These are phyloP conservation scores for Hystrix brachyura DNA, from an alignment of 2,113 vertebrate genomes.

Conservation along the genomic window DNA sequence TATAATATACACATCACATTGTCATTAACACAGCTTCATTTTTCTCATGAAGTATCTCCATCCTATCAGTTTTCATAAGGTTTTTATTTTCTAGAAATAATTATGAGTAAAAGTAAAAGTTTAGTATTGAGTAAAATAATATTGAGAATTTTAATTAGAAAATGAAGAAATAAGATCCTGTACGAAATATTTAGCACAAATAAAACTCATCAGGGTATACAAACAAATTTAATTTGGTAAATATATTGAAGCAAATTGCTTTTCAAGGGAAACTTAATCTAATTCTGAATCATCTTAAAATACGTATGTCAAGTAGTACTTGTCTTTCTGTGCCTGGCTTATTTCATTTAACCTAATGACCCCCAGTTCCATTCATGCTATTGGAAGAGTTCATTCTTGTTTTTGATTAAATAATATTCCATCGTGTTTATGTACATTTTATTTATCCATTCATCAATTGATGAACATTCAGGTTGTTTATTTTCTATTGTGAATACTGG, in stretches of 20 bases:
- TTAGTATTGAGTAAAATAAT: not conserved
- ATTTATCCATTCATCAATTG: not conserved
- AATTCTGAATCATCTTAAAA: not conserved
- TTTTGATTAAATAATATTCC: not conserved
- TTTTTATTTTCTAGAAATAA: not conserved
- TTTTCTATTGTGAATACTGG: not conserved
- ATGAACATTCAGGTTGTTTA: not conserved
- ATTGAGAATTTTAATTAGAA: not conserved
- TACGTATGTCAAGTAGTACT: not conserved
- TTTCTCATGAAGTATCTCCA: not conserved
- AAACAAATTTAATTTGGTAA: not conserved
- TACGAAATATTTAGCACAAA: not conserved
- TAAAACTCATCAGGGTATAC: not conserved
- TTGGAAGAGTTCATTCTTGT: not conserved
- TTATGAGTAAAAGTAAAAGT: not conserved
- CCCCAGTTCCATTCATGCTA: not conserved
- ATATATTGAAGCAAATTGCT: not conserved
- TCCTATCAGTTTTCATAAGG: not conserved
- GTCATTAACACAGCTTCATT: not conserved
- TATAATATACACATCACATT: not conserved
- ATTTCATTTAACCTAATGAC: not conserved
- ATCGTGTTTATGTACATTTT: not conserved
- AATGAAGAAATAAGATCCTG: not conserved
- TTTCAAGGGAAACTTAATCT: not conserved
- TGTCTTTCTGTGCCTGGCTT: not conserved